Conservation (phyloP, 2,888 invertebrate species). For the Drosophila maculinotata region DNA sequence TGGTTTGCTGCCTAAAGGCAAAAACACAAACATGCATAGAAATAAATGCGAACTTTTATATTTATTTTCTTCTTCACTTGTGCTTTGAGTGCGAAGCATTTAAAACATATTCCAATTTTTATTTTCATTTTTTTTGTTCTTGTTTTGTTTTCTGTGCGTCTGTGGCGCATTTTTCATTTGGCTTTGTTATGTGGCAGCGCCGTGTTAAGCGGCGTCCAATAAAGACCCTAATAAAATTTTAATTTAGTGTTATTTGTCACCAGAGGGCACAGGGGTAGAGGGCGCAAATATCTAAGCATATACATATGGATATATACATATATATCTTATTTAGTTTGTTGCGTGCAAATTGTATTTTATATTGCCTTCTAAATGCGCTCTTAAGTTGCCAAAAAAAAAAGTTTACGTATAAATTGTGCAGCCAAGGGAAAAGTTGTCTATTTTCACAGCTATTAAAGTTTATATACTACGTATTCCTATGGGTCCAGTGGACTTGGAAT, state of each 20-base stretch:
- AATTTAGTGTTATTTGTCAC: slow-evolving; percentile 79
- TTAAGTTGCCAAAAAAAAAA: slow-evolving; percentile 33
- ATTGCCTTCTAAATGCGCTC: slow-evolving; percentile 16
- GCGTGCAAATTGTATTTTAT: slow-evolving; percentile 43
- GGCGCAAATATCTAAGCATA: slow-evolving; percentile 6
- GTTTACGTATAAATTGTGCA: slow-evolving; percentile 25
- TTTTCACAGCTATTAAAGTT: slow-evolving; percentile 21
- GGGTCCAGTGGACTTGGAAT: slow-evolving; percentile 8
- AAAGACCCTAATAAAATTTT: slow-evolving; percentile 80
- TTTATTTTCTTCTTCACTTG: slow-evolving; percentile 16
- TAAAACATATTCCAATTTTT: slow-evolving; percentile 66
- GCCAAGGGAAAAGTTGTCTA: slow-evolving; percentile 24
- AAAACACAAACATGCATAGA: slow-evolving; percentile 41
- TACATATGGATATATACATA: slow-evolving; percentile 10
- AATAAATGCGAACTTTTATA: slow-evolving; percentile 42
- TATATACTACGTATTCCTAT: slow-evolving; percentile 18
- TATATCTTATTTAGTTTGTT: slow-evolving; percentile 33
- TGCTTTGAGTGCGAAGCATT: slow-evolving; percentile 58
- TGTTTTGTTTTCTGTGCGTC: slow-evolving; percentile 13
- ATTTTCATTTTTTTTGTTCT: slow-evolving; percentile 31
- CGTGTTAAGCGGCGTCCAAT: slow-evolving; percentile 66
- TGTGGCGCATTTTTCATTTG: slow-evolving; percentile 35
- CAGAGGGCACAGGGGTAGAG: slow-evolving; percentile 49
- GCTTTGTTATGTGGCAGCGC: slow-evolving; percentile 43
- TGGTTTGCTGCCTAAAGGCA: slow-evolving; percentile 41